Evolutionary conservation across 2,888 invertebrate species (phyloP).

Genomic region (Nycteola revayana): DNA sequence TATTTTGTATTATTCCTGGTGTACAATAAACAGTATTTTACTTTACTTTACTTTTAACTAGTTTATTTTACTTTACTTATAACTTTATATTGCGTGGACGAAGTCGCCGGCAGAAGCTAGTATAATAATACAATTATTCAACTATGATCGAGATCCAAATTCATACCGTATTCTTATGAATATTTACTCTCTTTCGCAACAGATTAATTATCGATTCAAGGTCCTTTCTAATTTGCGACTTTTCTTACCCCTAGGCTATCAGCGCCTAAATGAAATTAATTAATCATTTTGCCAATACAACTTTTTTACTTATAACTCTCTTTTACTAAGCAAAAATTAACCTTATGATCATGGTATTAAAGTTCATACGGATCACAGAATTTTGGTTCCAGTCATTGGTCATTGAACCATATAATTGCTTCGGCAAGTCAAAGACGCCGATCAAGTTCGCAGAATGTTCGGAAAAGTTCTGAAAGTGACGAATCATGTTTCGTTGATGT

Average conservation of each 20-base stretch:
- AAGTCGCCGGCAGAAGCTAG: too few relatives aligned
- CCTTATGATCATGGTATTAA: conserved; percentile 8
- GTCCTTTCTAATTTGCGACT: neutral
- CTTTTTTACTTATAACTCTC: conserved; percentile 12
- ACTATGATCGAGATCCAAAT: too few relatives aligned
- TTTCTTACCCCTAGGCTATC: neutral
- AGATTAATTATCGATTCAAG: neutral
- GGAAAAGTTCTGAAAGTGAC: conserved; percentile 26
- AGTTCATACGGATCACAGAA: conserved; percentile 2
- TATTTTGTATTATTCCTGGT: too few relatives aligned
- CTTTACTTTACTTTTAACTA: too few relatives aligned
- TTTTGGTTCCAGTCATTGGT: conserved; percentile 22
- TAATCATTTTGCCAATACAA: conserved; percentile 22
- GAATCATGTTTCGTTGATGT: conserved; percentile 17
- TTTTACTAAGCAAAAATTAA: conserved; percentile 5
- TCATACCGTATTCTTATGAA: too few relatives aligned
- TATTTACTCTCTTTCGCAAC: too few relatives aligned
- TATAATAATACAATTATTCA: too few relatives aligned
- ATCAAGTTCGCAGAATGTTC: conserved; percentile 30
- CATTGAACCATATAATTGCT: conserved; percentile 39
- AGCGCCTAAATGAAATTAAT: conserved; percentile 12
- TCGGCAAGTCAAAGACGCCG: conserved; percentile 27
- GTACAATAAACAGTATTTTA: too few relatives aligned
- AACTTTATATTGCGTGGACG: too few relatives aligned
- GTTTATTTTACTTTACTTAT: too few relatives aligned